Evolutionary conservation across 2,888 invertebrate genomes (phyloP).

Genomic region (Congeria kusceri): DNA sequence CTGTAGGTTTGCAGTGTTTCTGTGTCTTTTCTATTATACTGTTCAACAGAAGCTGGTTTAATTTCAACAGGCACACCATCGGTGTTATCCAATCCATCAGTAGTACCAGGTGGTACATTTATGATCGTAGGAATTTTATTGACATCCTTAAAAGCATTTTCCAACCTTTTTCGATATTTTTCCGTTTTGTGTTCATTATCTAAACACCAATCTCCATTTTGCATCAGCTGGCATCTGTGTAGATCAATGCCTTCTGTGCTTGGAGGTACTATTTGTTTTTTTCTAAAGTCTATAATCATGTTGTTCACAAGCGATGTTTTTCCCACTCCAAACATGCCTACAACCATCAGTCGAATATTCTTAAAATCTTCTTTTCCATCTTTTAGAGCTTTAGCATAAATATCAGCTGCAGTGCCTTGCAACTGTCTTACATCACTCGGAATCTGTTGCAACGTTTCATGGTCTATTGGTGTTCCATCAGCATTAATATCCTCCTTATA

Average conservation of each 20-base stretch:
- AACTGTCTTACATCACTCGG: slow-evolving; percentile 9
- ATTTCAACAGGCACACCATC: background rate
- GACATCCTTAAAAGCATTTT: background rate
- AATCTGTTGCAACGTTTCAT: background rate
- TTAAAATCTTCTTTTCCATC: slow-evolving; percentile 19
- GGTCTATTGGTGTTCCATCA: background rate
- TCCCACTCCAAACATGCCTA: too few species aligned
- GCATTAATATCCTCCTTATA: background rate
- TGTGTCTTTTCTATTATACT: background rate
- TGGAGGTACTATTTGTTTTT: too few species aligned
- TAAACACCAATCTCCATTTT: too few species aligned
- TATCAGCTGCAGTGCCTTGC: slow-evolving; percentile 12
- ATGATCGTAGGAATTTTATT: background rate
- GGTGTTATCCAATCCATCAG: background rate
- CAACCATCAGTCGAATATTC: slow-evolving; percentile 47
- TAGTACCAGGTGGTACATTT: background rate
- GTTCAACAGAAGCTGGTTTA: too few species aligned
- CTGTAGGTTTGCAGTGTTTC: background rate
- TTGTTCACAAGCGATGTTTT: slow-evolving; percentile 51
- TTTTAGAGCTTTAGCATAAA: slow-evolving; percentile 25
- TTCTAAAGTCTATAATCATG: slow-evolving; percentile 9
- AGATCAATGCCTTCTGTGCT: background rate
- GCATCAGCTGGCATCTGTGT: too few species aligned
- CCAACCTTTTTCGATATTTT: background rate
- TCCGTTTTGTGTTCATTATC: background rate